Evolutionary conservation across 2,888 invertebrate species (phyloP), one percentile per base, ranked within the genome.

Genomic region (Drosophila nr. fundita): DNA sequence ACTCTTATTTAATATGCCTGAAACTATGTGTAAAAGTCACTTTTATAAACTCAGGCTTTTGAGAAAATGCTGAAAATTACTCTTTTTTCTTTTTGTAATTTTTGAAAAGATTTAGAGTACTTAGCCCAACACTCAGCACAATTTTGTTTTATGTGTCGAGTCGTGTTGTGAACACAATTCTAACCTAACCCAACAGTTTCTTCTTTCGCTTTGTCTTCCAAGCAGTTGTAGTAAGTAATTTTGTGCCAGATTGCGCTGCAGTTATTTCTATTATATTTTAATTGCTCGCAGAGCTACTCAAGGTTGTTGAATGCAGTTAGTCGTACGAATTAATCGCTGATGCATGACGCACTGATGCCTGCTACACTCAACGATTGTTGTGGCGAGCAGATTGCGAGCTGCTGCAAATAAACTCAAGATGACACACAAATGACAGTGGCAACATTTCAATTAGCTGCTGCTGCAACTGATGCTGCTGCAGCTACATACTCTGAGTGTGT

Each of bases 291-390:
- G 32, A 65, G 76, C 68, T 59, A 76, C 80, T 82, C 88, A 87
- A 88, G 88, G 86, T 86, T 87, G 78, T 73, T 86, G 73, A 83
- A 76, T 80, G 83, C 90, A 86, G 89, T 87, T 89, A 89, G 80
- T 68, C 76, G 89, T 77, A 80, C 89, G 84, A 80, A 82, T 85
- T 89, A 80, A 42, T 78, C 74, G 80, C 66, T 78, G 75, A 80
- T 80, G 82, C 89, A 65, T 85, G 68, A 80, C 69, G 65, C 58
- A 15, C 38, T 13, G 53, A 67, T 32, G 32, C 42, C 36, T 60
- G 49, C n/a, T 58, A 54, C 36, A 49, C 42, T 53, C 32, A n/a
- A 29, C 13, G 36, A 27, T 55, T 40, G 30, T 38, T 18, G 61
- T 54, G 64, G 69, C 54, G n/a, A n/a, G 18, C 30, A 34, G 61